Base-by-base conservation (phyloP, 2,113 vertebrate genomes). In the Rutilus rutilus region DNA sequence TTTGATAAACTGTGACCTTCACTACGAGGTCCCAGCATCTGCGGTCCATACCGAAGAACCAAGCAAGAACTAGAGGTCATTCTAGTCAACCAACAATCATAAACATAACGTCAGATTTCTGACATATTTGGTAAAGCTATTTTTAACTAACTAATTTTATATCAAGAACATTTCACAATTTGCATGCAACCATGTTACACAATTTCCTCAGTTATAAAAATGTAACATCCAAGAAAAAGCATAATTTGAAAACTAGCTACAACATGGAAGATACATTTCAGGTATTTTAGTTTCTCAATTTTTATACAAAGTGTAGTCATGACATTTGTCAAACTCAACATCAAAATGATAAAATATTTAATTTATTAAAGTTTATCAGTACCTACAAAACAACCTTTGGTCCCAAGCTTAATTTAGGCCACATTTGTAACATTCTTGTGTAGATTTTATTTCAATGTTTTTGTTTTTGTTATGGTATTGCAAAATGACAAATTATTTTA, bases 11-110 rank as follows among this genome's bases (percentile, higher is more conserved):
- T 71, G 8, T 33, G 30, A 33, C 8, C 6, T 69, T 57, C 2
- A 57, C 1, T 21, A 57, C 6, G 19, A 57, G 6, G 85, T 84
- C n/a, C 65, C 89, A 1, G 0, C 71, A 90, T 36, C 95, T 92
- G 36, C 90, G 83, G 36, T 85, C 92, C 1, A 95, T 90, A 54
- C 95, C 88, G 0, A 90, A 45, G 96, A 97, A 2, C 9, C 25
- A 6, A 27, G 60, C 11, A 27, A 27, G 4, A 15, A 30, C 12
- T 17, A 17, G 27, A 33, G 5, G 27, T 33, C 5, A 19, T 33
- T 30, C 27, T 19, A 6, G 17, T 30, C 14, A 30, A 30, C 27
- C 5, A 30, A 2, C 60, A 27, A 6, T 27, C 42, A 42, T 27
- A 64, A 27, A 50, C 14, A 12, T 14, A 64, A 62, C 5, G 25